Evolutionary conservation across 2,113 vertebrate species (phyloP), one percentile per base, ranked within the genome.

Genomic region (Cygnus atratus): DNA sequence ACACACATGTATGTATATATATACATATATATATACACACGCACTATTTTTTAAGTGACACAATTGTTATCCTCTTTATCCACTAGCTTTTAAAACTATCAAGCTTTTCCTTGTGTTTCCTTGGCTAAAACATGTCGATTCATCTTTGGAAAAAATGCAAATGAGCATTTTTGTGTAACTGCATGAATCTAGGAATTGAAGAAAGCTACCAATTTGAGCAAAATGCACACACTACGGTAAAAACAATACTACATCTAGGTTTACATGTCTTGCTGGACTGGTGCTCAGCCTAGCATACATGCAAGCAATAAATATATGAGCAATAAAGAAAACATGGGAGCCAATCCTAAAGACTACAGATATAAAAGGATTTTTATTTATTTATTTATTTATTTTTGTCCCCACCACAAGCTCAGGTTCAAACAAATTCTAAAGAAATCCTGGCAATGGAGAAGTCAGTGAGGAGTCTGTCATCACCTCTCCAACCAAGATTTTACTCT

Each of bases 1-100:
- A 33, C 10, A 5, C 31, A 35, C 2, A 13, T 8, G 13, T 3
- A 1, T 21, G 3, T 13, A 13, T 17, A 55, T 3, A 25, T 5
- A 11, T 3, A 2, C 14, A 5, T 7, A 18, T 11, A 46, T 3
- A 28, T 2, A 4, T 33, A 35, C 3, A 2, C 17, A 5, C 17
- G 43, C 3, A 28, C 3, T 35, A 1, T 24, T 63, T 52, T 43
- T 55, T 5, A 68, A 61, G 16, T 35, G 48, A 39, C 19, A 46
- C 0, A 22, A 12, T 55, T 72, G 7, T 17, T 43, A 22, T 76
- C 8, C 58, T 88, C 24, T 58, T 66, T 75, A 83, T 25, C 29
- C 54, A n/a, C 6, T 43, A 43, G 3, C 3, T 84, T 85, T 86
- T 73, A 66, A 46, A 88, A 77, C 13, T 35, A 84, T 66, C 31